Evolutionary conservation across 2,113 vertebrate species (phyloP), one percentile per base, ranked within the genome.

Genomic region (Bolborhynchus lineola): DNA sequence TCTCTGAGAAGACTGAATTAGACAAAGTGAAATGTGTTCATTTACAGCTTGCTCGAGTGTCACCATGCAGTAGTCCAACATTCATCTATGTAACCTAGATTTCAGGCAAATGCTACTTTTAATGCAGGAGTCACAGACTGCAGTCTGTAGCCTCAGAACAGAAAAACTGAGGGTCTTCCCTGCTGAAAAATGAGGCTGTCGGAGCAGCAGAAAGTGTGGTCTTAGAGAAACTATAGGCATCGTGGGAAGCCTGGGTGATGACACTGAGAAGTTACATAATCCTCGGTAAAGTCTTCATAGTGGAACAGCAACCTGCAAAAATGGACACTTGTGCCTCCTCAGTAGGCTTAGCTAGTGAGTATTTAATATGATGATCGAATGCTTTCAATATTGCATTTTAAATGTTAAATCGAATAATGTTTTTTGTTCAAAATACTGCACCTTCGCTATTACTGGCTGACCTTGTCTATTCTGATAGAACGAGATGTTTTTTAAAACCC

Each of bases 221-320:
- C 47, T 62, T 63, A 26, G 28, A 39, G 52, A 42, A 16, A 9
- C 33, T 26, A 5, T 1, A 16, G 47, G 29, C 11, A 7, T 26
- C 44, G 17, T 5, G 21, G 9, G 72, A 57, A 52, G 44, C 26
- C 28, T 26, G 44, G 9, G 13, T n/a, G 28, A 31, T 17, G 21
- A 23, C 63, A n/a, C 11, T 0, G 1, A 28, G 35, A 57, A 39
- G 24, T n/a, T 46, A n/a, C 1, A 1, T 24, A 23, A 55, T 1
- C 13, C 24, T 64, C 63, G 3, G 39, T 25, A 16, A 59, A 88
- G 29, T 28, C 23, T 74, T 62, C 28, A 5, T 1, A 46, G 9
- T 24, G 37, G 33, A 74, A 63, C 59, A 67, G 39, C 35, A 64
- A 28, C 21, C 4, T 24, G 39, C 39, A 19, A 53, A 77, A 86